Percentiles rank a stretch among this genome's conserved stretches.
Conservation (phyloP, 2,113 vertebrate genomes). For the Pungitius pungitius region DNA sequence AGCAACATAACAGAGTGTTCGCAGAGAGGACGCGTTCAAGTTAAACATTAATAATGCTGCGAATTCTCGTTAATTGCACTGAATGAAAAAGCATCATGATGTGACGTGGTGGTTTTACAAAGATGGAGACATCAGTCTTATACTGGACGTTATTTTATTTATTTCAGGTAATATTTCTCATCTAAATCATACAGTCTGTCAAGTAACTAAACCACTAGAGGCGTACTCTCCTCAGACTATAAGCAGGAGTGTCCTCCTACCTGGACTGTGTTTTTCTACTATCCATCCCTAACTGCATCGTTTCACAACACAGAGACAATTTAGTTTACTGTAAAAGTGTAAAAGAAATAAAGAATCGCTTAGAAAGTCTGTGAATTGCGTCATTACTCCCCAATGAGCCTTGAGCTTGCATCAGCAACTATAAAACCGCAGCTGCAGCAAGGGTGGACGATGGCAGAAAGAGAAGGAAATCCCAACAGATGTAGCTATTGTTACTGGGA, state of each 20-base stretch:
- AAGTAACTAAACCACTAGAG: neutral
- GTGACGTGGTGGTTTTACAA: slow-evolving; percentile 10
- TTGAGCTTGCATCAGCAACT: slow-evolving; percentile 44
- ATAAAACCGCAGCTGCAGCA: slow-evolving; percentile 33
- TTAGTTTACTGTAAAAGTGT: slow-evolving; percentile 40
- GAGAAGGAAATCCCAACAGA: neutral
- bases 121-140: neutral
- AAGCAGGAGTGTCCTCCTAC: neutral
- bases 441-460: slow-evolving; percentile 18
- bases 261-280: neutral
- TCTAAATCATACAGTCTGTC: slow-evolving; percentile 1
- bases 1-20: slow-evolving; percentile 22
- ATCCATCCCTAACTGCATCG: neutral
- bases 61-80: slow-evolving; percentile 54
- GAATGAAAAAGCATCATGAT: slow-evolving; percentile 32
- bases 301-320: slow-evolving; percentile 1
- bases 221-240: slow-evolving; percentile 1
- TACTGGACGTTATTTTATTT: neutral
- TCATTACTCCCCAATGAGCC: slow-evolving; percentile 32
- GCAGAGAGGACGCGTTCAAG: slow-evolving; percentile 12
- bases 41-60: slow-evolving; percentile 32
- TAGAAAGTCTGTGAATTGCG: slow-evolving; percentile 41
- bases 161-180: neutral
- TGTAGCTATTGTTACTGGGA: neutral
- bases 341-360: slow-evolving; percentile 44